Evolutionary conservation across 2,888 invertebrate species (phyloP).

Genomic region (Disparrhopalites patrizii): DNA sequence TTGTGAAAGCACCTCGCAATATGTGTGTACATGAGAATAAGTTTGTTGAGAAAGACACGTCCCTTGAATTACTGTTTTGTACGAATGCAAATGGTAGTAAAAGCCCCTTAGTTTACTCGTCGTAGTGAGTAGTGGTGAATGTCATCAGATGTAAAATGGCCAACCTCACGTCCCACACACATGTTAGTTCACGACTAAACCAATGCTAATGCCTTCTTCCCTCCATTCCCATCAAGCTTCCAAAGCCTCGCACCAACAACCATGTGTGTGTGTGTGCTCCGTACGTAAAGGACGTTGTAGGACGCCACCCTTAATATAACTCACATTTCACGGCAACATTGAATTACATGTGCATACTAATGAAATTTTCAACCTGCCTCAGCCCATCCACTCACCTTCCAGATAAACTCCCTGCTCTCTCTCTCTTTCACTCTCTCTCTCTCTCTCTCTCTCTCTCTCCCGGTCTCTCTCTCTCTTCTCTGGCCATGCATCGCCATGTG

Average conservation of each 20-base stretch:
- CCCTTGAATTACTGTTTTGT: slow-evolving; percentile 26
- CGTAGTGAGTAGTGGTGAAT: slow-evolving; percentile 14
- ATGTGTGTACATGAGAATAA: slow-evolving; percentile 7
- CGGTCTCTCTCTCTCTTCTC: not conserved
- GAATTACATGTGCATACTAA: slow-evolving; percentile 27
- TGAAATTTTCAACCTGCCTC: slow-evolving; percentile 26
- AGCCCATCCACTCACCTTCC: slow-evolving; percentile 4
- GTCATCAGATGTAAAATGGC: slow-evolving; percentile 24
- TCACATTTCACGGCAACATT: slow-evolving; percentile 19
- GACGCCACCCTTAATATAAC: slow-evolving; percentile 14
- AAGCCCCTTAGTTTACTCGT: slow-evolving; percentile 16
- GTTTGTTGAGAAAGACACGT: slow-evolving; percentile 17
- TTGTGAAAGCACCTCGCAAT: slow-evolving; percentile 5
- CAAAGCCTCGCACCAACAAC: not conserved
- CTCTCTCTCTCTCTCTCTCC: not conserved
- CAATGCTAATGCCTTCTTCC: slow-evolving; percentile 23
- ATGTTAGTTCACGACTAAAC: slow-evolving; percentile 25
- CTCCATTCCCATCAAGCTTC: slow-evolving; percentile 11
- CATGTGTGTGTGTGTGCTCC: not conserved
- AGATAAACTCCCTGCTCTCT: not conserved
- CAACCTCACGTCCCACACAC: slow-evolving; percentile 30
- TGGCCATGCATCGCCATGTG: too few relatives aligned
- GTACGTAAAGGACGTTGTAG: too few relatives aligned
- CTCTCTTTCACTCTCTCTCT: not conserved
- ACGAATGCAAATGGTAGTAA: slow-evolving; percentile 26